Evolutionary conservation across 2,888 invertebrate genomes (phyloP).

Genomic region (Yponomeuta sedellus): DNA sequence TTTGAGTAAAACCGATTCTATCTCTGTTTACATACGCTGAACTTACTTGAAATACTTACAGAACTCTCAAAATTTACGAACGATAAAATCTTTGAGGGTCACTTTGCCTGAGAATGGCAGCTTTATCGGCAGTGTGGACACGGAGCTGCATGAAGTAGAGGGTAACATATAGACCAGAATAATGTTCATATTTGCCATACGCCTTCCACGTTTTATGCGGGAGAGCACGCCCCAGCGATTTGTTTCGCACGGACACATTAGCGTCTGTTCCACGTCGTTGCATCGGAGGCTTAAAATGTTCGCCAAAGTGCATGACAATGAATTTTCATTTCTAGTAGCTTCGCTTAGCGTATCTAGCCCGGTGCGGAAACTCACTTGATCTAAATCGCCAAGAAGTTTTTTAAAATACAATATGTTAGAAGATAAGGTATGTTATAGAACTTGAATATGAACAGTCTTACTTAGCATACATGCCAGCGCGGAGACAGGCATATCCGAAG

Average conservation of each 20-base stretch:
- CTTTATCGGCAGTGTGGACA: background rate
- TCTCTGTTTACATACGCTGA: too few relatives aligned
- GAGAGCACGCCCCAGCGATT: background rate
- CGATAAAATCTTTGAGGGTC: background rate
- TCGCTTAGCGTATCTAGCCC: background rate
- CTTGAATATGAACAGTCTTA: too few relatives aligned
- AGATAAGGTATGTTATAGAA: too few relatives aligned
- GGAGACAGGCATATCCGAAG: too few relatives aligned
- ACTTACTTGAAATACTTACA: too few relatives aligned
- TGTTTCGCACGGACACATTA: background rate
- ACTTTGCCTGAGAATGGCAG: background rate
- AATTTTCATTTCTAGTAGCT: background rate
- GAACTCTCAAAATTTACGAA: too few relatives aligned
- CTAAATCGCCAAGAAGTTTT: too few relatives aligned
- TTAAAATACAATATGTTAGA: too few relatives aligned
- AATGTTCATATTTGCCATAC: background rate
- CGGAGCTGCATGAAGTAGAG: background rate
- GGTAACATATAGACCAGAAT: background rate
- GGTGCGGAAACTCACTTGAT: background rate
- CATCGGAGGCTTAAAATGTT: background rate
- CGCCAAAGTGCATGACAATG: background rate
- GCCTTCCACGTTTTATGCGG: background rate
- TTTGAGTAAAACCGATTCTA: too few relatives aligned
- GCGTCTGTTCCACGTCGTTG: background rate
- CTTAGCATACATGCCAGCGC: too few relatives aligned